Base-by-base conservation (phyloP, 2,113 vertebrate genomes). In the Myodes glareolus region DNA sequence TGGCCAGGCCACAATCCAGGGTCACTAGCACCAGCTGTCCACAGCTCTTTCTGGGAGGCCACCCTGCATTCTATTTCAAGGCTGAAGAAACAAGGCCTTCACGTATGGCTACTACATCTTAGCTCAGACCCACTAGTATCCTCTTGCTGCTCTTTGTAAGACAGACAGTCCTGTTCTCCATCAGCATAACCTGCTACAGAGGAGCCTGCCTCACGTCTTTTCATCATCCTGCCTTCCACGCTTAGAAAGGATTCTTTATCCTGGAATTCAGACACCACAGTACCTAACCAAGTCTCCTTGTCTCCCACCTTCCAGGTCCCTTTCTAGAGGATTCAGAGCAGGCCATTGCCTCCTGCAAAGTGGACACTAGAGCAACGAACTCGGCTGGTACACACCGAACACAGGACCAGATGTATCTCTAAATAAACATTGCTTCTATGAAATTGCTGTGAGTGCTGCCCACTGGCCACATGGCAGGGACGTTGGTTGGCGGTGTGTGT, bases 361-460 rank as follows among this genome's bases (percentile, higher is more conserved):
- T 16, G 16, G 16, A 67, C 10, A 7, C 16, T n/a, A 23, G 19
- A 80, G 85, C 92, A 85, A 68, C 61, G 58, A 52, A 11, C 50
- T 86, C 72, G 61, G 70, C 90, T 89, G 16, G 12, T 42, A 7
- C 19, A 23, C 36, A 58, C 2, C 1, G 80, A 95, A 19, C 63
- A 85, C 77, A 80, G 86, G 91, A 68, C 95, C 68, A 12, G 75
- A 85, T 94, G 65, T 73, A 19, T 92, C 65, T 75, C 88, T 87
- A 86, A 96, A 96, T 82, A 93, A 97, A 95, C 89, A 81, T 68
- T 36, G 70, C 87, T 81, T 89, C 91, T 75, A 55, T 94, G 65
- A 96, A 96, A 91, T 89, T 55, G 91, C 86, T 77, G 89, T 55
- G 55, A 91, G 86, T 93, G 72, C 63, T 31, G 47, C 77, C 5